These are phyloP conservation scores for Rhinogobio ventralis DNA, from an alignment of 2,797 vertebrate species.

Conservation along the genomic window DNA sequence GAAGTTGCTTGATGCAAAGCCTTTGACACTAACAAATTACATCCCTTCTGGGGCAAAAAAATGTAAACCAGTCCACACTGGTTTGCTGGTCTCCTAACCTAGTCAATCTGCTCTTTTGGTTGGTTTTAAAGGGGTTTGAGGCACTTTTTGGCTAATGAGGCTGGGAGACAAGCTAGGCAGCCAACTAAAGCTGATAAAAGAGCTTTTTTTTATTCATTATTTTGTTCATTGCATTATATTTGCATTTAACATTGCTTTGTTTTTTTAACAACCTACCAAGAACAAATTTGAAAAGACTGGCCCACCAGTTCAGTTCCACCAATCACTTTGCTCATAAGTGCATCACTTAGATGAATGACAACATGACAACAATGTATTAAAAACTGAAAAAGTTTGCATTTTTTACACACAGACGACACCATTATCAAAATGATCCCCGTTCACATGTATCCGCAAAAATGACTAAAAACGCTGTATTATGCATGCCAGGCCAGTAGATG, in stretches of 20 bases:
- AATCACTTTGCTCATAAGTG: not conserved
- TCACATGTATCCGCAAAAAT: too few species aligned
- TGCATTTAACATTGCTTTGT: too few species aligned
- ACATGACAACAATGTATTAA: not conserved
- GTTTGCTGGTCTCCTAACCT: not conserved
- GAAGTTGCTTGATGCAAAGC: not conserved
- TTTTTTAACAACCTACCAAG: not conserved
- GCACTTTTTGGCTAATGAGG: not conserved
- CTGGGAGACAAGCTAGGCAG: too few species aligned
- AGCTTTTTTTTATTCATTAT: too few species aligned
- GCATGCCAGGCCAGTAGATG: too few species aligned
- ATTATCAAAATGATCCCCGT: too few species aligned
- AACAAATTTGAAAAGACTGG: too few species aligned
- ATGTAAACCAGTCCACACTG: not conserved
- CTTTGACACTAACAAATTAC: not conserved
- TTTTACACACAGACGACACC: not conserved
- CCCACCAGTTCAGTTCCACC: not conserved
- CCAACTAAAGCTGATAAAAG: too few species aligned
- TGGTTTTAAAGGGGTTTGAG: not conserved
- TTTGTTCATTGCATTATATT: too few species aligned
- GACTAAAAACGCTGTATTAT: too few species aligned
- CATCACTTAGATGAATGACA: not conserved
- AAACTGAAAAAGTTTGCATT: accelerated
- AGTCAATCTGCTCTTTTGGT: not conserved
- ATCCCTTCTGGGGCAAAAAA: not conserved